These are phyloP conservation scores for Hydrolagus colliei DNA, from an alignment of 2,797 vertebrate genomes.

Conservation along the genomic window DNA sequence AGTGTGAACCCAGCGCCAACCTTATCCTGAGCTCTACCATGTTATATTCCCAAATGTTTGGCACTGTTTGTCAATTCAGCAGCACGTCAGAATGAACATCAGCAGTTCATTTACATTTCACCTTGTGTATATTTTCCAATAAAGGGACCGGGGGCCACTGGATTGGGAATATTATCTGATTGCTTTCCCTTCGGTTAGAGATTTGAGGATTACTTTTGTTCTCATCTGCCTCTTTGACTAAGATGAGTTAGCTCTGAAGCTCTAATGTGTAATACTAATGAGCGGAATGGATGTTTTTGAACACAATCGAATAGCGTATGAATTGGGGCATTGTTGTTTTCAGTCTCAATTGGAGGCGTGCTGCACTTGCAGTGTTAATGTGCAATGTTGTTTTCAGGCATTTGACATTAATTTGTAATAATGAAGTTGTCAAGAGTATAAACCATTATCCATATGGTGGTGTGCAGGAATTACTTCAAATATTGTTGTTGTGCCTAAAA, in stretches of 20 bases:
- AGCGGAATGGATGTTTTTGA: not conserved
- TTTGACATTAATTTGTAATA: not conserved
- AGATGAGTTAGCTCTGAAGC: too few species aligned
- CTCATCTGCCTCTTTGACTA: not conserved
- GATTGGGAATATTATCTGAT: too few species aligned
- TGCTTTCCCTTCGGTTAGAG: too few species aligned
- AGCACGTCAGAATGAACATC: too few species aligned
- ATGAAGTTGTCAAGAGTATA: slow-evolving; percentile 3
- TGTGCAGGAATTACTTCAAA: not conserved
- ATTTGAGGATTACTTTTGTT: not conserved
- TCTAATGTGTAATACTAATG: not conserved
- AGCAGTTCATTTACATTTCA: too few species aligned
- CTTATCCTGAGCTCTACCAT: too few species aligned
- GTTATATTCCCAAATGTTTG: too few species aligned
- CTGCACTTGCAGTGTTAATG: not conserved
- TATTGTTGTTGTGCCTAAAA: not conserved
- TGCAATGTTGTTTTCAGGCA: not conserved
- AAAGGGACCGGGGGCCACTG: too few species aligned
- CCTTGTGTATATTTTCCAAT: too few species aligned
- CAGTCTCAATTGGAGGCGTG: not conserved
- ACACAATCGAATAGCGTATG: not conserved
- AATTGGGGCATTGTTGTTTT: not conserved
- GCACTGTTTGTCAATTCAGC: too few species aligned
- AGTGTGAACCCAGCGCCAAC: too few species aligned
- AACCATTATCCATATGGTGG: not conserved